Conservation (phyloP, 92 coral and sea anemone species). For the Palythoa heliodiscus region DNA sequence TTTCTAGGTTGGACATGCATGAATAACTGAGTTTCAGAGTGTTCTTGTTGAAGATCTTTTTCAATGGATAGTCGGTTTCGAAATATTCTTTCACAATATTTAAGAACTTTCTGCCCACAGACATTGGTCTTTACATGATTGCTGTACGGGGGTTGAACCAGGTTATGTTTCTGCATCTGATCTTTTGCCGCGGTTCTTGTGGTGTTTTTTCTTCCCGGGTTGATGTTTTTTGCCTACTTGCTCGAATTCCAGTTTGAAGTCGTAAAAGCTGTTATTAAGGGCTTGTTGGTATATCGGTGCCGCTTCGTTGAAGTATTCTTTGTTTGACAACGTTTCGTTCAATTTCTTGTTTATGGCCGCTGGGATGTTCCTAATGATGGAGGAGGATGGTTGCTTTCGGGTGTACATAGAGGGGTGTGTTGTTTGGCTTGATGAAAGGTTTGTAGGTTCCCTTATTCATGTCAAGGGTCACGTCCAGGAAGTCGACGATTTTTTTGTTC, state of each 20-base stretch:
- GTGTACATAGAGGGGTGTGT: not conserved
- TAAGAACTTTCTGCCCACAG: too few relatives aligned
- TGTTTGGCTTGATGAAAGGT: too few relatives aligned
- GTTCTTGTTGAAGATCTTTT: not conserved
- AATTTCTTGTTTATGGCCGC: not conserved
- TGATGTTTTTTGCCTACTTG: not conserved
- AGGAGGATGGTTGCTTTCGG: not conserved
- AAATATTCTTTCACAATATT: too few relatives aligned
- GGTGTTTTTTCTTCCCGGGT: not conserved
- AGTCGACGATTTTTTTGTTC: too few relatives aligned
- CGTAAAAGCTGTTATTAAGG: constrained; percentile 12
- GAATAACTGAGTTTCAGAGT: not conserved
- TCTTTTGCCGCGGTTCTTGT: not conserved
- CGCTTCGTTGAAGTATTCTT: constrained; percentile 2
- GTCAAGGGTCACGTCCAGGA: too few relatives aligned
- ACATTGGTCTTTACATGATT: not conserved
- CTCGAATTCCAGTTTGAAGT: not conserved
- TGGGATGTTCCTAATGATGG: constrained; percentile 15
- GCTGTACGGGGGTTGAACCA: not conserved
- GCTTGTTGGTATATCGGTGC: constrained; percentile 32
- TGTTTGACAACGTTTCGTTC: constrained; percentile 10
- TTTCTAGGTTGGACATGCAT: not conserved
- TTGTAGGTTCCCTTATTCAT: too few relatives aligned
- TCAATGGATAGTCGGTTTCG: not conserved
- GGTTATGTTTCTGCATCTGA: not conserved